phyloP scores from a whole-genome alignment of 2,797 vertebrate genomes.

The Fistularia tabacaria region DNA sequence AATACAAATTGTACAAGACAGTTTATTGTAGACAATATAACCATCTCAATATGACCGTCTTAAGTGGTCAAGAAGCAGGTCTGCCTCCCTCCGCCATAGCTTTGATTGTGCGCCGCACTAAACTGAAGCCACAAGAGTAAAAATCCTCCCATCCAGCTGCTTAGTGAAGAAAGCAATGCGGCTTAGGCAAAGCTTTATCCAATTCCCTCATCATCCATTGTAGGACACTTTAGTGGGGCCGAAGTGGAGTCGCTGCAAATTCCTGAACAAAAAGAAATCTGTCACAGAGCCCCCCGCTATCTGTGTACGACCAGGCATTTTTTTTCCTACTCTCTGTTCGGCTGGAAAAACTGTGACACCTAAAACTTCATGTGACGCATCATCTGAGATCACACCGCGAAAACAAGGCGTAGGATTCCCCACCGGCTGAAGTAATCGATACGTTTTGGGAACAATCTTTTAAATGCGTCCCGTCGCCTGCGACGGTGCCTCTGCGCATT shows the following conservation, averaged over 20 bases:
- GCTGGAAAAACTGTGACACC: too few species aligned
- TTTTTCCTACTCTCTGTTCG: too few species aligned
- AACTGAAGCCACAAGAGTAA: slow-evolving; percentile 40
- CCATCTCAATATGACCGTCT: slow-evolving; percentile 5
- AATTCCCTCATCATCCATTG: slow-evolving; percentile 65
- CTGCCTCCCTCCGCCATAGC: slow-evolving; percentile 24
- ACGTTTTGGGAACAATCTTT: slow-evolving; percentile 5
- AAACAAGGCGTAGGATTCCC: slow-evolving; percentile 5
- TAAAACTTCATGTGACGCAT: background rate
- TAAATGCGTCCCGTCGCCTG: slow-evolving; percentile 17
- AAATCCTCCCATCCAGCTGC: slow-evolving; percentile 56
- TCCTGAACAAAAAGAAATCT: slow-evolving; percentile 48
- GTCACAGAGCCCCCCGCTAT: slow-evolving; percentile 19
- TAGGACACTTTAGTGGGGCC: slow-evolving; percentile 56
- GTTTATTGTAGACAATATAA: slow-evolving; percentile 4
- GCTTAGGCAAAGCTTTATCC: slow-evolving; percentile 70
- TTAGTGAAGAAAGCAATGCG: slow-evolving; percentile 61
- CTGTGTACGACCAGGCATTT: slow-evolving; percentile 2
- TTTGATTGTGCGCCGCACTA: slow-evolving; percentile 27
- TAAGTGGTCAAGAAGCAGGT: slow-evolving; percentile 20
- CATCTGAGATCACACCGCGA: background rate
- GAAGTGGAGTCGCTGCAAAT: slow-evolving; percentile 53
- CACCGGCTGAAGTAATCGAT: slow-evolving; percentile 25
- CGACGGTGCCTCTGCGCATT: slow-evolving; percentile 6
- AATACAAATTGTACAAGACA: background rate